A percentile compares a stretch with the other conserved stretches of the same genome.
Conservation (phyloP, 2,888 invertebrate species). For the Melanostoma scalare region DNA sequence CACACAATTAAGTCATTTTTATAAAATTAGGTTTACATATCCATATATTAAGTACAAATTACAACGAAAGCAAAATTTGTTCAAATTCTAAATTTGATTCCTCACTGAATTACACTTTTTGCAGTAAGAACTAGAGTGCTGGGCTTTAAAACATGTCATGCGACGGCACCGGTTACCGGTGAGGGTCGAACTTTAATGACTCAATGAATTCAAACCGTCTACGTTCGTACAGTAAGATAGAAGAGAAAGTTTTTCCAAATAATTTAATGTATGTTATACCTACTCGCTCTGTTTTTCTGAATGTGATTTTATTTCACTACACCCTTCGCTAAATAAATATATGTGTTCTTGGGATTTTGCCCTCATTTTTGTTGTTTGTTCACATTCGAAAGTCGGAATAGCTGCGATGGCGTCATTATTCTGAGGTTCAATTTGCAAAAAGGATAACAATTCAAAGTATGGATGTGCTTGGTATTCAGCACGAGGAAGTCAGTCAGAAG, state of each 20-base stretch:
- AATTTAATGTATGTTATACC: conserved; percentile 43
- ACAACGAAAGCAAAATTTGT: too few relatives aligned
- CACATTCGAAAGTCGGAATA: conserved; percentile 29
- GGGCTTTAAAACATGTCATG: conserved; percentile 59
- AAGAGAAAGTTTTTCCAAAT: conserved; percentile 61
- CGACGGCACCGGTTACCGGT: conserved; percentile 44
- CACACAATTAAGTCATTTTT: too few relatives aligned
- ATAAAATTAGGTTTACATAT: too few relatives aligned
- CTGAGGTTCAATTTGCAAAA: conserved; percentile 48
- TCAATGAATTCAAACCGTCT: conserved; percentile 56
- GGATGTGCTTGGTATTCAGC: conserved; percentile 10
- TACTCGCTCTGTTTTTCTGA: conserved; percentile 14
- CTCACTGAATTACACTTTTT: conserved; percentile 44
- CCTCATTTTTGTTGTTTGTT: conserved; percentile 32
- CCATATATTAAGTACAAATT: too few relatives aligned
- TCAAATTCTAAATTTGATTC: too few relatives aligned
- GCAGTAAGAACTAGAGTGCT: conserved; percentile 26
- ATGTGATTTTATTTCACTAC: conserved; percentile 13
- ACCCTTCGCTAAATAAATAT: conserved; percentile 12
- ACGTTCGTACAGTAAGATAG: conserved; percentile 22
- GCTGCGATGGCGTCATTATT: conserved; percentile 51
- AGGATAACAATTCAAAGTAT: conserved; percentile 55
- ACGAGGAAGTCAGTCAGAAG: conserved; percentile 29
- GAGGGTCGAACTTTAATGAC: conserved; percentile 62
- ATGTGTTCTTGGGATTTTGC: conserved; percentile 21